These are phyloP conservation scores for Tipula confusa DNA, from an alignment of 2,888 invertebrate species.

Conservation along the genomic window DNA sequence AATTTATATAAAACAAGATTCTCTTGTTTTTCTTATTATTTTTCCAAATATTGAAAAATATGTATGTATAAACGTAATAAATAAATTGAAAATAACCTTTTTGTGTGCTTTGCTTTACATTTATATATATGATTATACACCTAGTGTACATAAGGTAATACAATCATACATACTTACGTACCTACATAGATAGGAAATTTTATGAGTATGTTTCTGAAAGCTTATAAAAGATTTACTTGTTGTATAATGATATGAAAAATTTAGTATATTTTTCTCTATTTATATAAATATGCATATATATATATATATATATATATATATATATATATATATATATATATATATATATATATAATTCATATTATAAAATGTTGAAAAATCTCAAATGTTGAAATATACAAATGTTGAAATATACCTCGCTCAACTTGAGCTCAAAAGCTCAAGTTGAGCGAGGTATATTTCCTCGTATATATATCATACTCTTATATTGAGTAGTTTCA, in stretches of 20 bases:
- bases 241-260: constrained; percentile 8
- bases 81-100: constrained; percentile 3
- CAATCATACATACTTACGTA: not conserved
- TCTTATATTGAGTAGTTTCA: too few species aligned
- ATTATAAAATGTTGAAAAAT: not conserved
- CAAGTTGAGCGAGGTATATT: not conserved
- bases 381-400: too few species aligned
- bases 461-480: not conserved
- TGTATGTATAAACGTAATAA: not conserved
- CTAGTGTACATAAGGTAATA: not conserved
- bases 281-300: too few species aligned
- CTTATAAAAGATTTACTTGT: constrained; percentile 7
- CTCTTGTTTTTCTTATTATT: constrained; percentile 12
- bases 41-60: not conserved
- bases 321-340: too few species aligned
- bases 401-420: too few species aligned
- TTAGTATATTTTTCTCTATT: not conserved
- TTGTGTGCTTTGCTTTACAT: not conserved
- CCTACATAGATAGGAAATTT: not conserved
- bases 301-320: too few species aligned
- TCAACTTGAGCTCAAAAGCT: too few species aligned
- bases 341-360: not conserved
- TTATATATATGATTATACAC: too few species aligned
- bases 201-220: not conserved
- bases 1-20: not conserved